Evolutionary conservation across 2,888 invertebrate species (phyloP), one percentile per base, ranked within the genome.

Genomic region (Drosophila incognita): DNA sequence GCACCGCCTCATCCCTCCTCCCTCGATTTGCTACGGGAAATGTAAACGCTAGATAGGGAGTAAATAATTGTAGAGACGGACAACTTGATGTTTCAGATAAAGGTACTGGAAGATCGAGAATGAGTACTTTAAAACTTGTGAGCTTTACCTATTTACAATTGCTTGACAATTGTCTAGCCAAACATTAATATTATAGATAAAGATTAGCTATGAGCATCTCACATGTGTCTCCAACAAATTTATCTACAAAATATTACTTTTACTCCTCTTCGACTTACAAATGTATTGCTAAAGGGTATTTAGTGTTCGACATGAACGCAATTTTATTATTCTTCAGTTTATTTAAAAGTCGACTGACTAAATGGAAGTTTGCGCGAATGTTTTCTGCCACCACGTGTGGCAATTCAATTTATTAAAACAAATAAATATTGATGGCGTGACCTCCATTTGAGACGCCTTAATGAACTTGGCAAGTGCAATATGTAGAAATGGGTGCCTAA

Each of bases 1-100:
- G 5, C 40, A 18, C 21, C 56, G 27, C 42, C 18, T 8, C 7
- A 42, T 53, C 40, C 18, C 13, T 10, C 40, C 2, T 11, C 46
- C 21, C 13, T 18, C 33, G 21, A 49, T 33, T 21, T 38, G 49
- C 66, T 64, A 52, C 69, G 64, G 64, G 56, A 74, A 70, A 68
- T 78, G 63, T 74, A 60, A 67, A 54, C 35, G 54, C 36, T 48
- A 53, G 46, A 46, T 27, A 36, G 24, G 31, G 48, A 8, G 64
- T 40, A 63, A 72, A 56, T 57, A 51, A 36, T 31, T 27, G 40
- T 29, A 38, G 13, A 46, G 29, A 21, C 38, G 24, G 46, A 27
- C 46, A 24, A 27, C 49, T 40, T 35, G 60, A 66, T 54, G 46
- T 69, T 36, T 10, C 15, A 69, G 74, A 78, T 78, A 74, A 67